Base-by-base conservation (phyloP, 2,888 invertebrate species). In the Oxyteleia sp. region DNA sequence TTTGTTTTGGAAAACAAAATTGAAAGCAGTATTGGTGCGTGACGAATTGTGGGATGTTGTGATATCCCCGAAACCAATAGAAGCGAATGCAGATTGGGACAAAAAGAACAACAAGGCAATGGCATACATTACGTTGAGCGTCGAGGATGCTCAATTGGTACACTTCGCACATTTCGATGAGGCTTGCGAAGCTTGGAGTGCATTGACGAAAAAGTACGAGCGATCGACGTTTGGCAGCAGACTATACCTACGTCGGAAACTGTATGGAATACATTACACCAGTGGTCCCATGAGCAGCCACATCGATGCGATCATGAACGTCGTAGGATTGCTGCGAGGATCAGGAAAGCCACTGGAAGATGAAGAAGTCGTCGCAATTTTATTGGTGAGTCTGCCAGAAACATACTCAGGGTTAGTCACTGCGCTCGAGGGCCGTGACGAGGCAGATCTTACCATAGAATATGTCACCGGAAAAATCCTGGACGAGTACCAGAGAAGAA, bases 21-120 rank as follows among this genome's bases (percentile, higher is more conserved):
- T 87, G 13, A 71, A 84, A 26, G 71, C 86, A 11, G 20, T 82
- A 1, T 51, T 86, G n/a, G 75, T 86, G 4, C 61, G 81, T 11
- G 85, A 88, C 20, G 82, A 84, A 1, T 72, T 85, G 29, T 88
- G 85, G 84, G 69, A 84, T 0, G 76, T 74, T 0, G 59, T 86
- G 8, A 76, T 32, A n/a, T 13, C 79, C 10, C 35, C n/a, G 32
- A n/a, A 8, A 23, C 69, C 71, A 13, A 38, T 13, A 41, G 23
- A 23, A 7, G 59, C n/a, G 4, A 55, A 66, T 18, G 23, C 55
- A 16, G 71, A 35, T 7, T 86, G 84, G 86, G 41, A 51, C 8
- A 75, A 85, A 45, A 79, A 53, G 18, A 84, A 88, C 38, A 69
- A 74, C 23, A 71, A 74, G 45, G 85, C 85, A 0, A 53, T 85